Evolutionary conservation across 2,113 vertebrate genomes (phyloP), one percentile per base, ranked within the genome.

Genomic region (Delphinus delphis): DNA sequence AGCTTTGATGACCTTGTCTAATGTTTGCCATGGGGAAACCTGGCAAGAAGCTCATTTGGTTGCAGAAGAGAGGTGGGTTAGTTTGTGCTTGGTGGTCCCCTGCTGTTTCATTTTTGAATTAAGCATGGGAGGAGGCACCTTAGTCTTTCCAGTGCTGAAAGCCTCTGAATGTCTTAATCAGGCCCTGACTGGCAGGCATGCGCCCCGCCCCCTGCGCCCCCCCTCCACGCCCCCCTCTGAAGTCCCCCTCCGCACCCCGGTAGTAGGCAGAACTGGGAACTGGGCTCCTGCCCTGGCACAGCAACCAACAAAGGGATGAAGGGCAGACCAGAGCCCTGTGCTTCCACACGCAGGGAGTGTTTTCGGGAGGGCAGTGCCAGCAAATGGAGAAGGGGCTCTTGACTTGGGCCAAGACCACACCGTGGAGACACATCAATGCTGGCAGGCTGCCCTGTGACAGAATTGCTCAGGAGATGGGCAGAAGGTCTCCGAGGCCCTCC

Each of bases 401-500:
- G 93, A 36, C 38, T 25, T 71, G 79, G 47, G 47, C 67, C 71
- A 33, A 68, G 77, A 44, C n/a, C 28, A 14, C 23, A 17, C 44
- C 0, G 9, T 44, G 60, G 62, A 96, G 89, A 44, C 47, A 18
- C 65, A 33, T 85, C 6, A 6, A 5, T 11, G 33, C 70, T 25
- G 21, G 26, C 8, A 70, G 70, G 12, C 82, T 85, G 74, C 25
- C 38, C 71, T 9, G 70, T 50, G 70, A 68, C 63, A 93, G 25
- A 77, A 41, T 26, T 71, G 58, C 89, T 50, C 47, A 26, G 67
- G 65, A 76, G 92, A 58, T 71, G 74, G 73, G 44, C n/a, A 62
- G 50, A 70, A 55, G 25, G 53, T 9, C 71, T 71, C 58, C 4
- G 4, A 73, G 60, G 36, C 2, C 82, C 77, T 89, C 50, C 36